These are phyloP conservation scores for Martes martes DNA, from an alignment of 2,113 vertebrate species.

Conservation along the genomic window DNA sequence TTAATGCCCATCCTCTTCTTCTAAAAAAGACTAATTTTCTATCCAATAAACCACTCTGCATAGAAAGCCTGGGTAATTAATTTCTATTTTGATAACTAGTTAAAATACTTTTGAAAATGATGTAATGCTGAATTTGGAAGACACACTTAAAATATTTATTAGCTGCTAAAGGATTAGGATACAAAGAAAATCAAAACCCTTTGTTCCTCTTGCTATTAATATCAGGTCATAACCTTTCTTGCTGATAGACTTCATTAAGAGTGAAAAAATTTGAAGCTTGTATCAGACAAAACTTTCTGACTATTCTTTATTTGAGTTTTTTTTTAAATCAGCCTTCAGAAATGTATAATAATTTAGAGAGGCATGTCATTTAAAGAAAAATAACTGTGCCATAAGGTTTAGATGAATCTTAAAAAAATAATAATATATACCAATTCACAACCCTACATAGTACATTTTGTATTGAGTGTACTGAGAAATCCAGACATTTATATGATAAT, in stretches of 20 bases:
- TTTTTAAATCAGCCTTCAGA: background rate
- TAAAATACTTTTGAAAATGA: slow-evolving; percentile 15
- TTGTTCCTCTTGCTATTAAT: slow-evolving; percentile 35
- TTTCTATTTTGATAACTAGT: slow-evolving; percentile 38
- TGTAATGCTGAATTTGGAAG: background rate
- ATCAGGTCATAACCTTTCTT: slow-evolving; percentile 5
- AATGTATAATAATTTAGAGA: background rate
- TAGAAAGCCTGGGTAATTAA: slow-evolving; percentile 13
- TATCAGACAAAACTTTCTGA: background rate
- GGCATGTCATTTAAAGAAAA: background rate
- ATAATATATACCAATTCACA: background rate
- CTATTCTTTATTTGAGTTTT: background rate
- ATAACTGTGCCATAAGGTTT: background rate
- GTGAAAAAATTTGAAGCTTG: background rate
- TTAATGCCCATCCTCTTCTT: background rate
- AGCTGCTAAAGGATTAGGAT: background rate
- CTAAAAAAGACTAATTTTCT: background rate
- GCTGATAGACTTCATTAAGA: background rate
- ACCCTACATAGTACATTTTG: background rate
- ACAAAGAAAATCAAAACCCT: slow-evolving; percentile 19
- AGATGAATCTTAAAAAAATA: background rate
- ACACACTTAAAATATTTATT: slow-evolving; percentile 44
- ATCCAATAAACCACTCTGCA: background rate
- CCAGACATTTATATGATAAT: background rate
- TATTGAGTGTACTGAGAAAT: background rate